A percentile compares a stretch with the other conserved stretches of the same genome.
These are phyloP conservation scores for Microctonus aethiopoides DNA, from an alignment of 2,888 invertebrate species.

Conservation along the genomic window DNA sequence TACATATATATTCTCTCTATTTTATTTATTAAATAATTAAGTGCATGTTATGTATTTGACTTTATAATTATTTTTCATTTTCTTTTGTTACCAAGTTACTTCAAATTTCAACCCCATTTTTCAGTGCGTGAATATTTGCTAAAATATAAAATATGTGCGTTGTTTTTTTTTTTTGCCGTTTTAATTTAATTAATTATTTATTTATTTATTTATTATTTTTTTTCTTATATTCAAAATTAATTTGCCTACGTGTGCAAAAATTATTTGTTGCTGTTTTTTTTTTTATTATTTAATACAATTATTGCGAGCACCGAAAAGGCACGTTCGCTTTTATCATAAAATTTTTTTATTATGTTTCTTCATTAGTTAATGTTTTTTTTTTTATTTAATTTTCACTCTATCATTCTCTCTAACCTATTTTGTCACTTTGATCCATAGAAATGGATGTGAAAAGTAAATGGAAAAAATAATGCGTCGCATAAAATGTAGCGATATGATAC, in stretches of 20 bases:
- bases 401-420: background rate
- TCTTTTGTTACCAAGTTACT: background rate
- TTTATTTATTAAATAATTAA: background rate
- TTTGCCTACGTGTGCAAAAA: background rate
- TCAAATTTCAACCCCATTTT: background rate
- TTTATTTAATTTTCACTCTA: background rate
- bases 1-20: background rate
- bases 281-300: background rate
- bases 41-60: background rate
- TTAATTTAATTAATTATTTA: slow-evolving; percentile 14
- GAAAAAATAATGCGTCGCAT: background rate
- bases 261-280: background rate
- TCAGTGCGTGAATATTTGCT: slow-evolving; percentile 30
- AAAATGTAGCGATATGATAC: background rate
- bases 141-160: slow-evolving; percentile 42
- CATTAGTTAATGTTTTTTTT: slow-evolving; percentile 3
- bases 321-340: background rate
- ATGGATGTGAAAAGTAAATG: background rate
- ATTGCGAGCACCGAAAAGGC: slow-evolving; percentile 24
- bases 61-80: background rate
- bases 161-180: slow-evolving; percentile 25
- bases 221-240: slow-evolving; percentile 14
- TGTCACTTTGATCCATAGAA: slow-evolving; percentile 5
- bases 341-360: background rate
- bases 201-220: background rate